Conservation (phyloP, 2,888 invertebrate species). For the Drosophila mulleri region DNA sequence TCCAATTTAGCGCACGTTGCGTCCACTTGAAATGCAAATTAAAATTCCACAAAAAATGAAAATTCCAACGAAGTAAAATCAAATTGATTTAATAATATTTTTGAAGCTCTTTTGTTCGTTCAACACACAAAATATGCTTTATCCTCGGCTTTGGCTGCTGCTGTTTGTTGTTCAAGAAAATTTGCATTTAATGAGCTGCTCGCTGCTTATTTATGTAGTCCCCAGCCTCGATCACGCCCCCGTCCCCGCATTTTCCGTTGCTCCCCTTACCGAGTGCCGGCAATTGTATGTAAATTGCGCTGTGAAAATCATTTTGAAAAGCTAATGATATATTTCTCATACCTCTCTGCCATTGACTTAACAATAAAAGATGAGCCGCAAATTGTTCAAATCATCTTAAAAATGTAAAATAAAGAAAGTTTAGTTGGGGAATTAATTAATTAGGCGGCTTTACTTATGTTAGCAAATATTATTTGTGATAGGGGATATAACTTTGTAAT, state of each 20-base stretch:
- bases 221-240: neutral
- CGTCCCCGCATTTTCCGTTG: neutral
- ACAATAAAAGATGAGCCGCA: constrained; percentile 38
- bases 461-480: neutral
- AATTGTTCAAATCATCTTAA: constrained; percentile 34
- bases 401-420: constrained; percentile 37
- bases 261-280: constrained; percentile 13
- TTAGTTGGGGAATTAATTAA: constrained; percentile 24
- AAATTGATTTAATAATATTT: constrained; percentile 57
- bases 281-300: constrained; percentile 70
- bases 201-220: constrained; percentile 37
- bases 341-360: constrained; percentile 17
- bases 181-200: constrained; percentile 75
- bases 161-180: constrained; percentile 40
- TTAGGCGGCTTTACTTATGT: constrained; percentile 9
- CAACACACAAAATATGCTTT: constrained; percentile 48
- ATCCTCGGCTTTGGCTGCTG: constrained; percentile 4
- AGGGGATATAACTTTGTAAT: neutral
- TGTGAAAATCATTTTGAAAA: constrained; percentile 64
- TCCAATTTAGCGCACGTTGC: constrained; percentile 11
- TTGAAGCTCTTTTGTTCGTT: constrained; percentile 56
- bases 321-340: constrained; percentile 52
- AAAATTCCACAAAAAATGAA: constrained; percentile 48
- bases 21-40: constrained; percentile 58
- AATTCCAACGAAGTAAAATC: constrained; percentile 24